Evolutionary conservation across 2,888 invertebrate species (phyloP).

Genomic region (Acanthococcus lagerstroemiae): DNA sequence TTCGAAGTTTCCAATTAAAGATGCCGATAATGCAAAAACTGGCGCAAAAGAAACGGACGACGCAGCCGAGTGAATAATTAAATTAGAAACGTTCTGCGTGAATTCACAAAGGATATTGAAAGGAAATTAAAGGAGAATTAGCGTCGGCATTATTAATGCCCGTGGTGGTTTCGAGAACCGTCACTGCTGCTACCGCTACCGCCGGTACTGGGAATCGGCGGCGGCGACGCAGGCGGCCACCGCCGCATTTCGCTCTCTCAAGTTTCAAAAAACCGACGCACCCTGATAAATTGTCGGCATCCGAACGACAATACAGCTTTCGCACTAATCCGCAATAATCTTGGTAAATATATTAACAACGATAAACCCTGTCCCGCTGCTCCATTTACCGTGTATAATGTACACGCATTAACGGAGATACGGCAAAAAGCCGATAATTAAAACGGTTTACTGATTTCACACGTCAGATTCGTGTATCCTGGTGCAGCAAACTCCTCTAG

Average conservation of each 20-base stretch:
- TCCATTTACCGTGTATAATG: neutral
- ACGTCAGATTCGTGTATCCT: no score
- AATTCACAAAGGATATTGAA: slow-evolving; percentile 25
- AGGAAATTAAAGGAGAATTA: slow-evolving; percentile 26
- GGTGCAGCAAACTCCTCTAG: no score
- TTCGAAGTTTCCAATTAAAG: no score
- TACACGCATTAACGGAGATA: neutral
- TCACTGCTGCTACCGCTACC: slow-evolving; percentile 18
- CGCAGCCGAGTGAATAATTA: slow-evolving; percentile 18
- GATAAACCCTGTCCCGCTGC: slow-evolving; percentile 5
- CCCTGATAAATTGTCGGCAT: slow-evolving; percentile 25
- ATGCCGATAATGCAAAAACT: neutral
- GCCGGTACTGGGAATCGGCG: no score
- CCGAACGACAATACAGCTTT: slow-evolving; percentile 21
- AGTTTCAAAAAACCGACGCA: slow-evolving; percentile 20
- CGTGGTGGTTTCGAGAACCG: slow-evolving; percentile 20
- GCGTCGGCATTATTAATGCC: slow-evolving; percentile 23
- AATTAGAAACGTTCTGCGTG: slow-evolving; percentile 23
- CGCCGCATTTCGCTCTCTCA: no score
- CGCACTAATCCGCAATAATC: slow-evolving; percentile 15
- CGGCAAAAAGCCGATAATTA: neutral
- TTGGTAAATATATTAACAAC: slow-evolving; percentile 24
- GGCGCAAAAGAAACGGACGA: slow-evolving; percentile 9
- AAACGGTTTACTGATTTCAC: neutral
- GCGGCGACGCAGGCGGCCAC: no score